Percentiles rank a stretch among this genome's conserved stretches.
Conservation (phyloP, 2,113 vertebrate genomes). For the Eptesicus fuscus region DNA sequence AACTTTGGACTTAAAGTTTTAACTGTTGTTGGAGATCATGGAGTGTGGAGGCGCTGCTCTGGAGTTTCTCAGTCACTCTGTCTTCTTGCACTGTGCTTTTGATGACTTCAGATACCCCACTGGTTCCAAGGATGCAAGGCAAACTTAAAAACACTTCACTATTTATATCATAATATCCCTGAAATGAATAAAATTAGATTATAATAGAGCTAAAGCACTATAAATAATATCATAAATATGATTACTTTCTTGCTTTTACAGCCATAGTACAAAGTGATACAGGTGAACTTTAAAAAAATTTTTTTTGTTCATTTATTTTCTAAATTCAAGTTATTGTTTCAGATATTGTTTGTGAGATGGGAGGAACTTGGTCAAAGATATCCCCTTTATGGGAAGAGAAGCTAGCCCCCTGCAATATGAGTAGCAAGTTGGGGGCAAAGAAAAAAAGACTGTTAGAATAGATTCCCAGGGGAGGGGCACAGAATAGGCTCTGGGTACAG, state of each 20-base stretch:
- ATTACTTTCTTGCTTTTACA: conserved; percentile 19
- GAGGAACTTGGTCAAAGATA: background rate
- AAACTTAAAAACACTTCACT: conserved; percentile 95
- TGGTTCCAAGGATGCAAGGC: conserved; percentile 88
- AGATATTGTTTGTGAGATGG: background rate
- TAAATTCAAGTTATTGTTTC: conserved; percentile 5
- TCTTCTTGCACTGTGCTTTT: conserved; percentile 81
- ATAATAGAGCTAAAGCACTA: background rate
- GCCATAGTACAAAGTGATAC: conserved; percentile 3
- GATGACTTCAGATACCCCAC: conserved; percentile 86
- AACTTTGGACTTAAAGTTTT: conserved; percentile 78
- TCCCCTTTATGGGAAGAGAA: background rate
- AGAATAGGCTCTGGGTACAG: background rate
- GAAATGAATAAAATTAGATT: conserved; percentile 51
- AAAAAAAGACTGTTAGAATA: background rate
- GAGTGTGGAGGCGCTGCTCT: conserved; percentile 85
- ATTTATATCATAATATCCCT: conserved; percentile 90
- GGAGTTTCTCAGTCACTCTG: conserved; percentile 83
- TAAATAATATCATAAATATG: background rate
- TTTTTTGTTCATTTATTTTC: conserved; percentile 6
- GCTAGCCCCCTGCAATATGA: background rate
- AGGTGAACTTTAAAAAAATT: background rate
- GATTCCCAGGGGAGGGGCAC: background rate
- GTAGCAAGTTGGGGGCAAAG: background rate
- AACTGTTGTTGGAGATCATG: conserved; percentile 88